Percentiles rank a stretch among this genome's conserved stretches.
These are phyloP conservation scores for Mechanitis messenoides DNA, from an alignment of 2,888 invertebrate genomes.

Conservation along the genomic window DNA sequence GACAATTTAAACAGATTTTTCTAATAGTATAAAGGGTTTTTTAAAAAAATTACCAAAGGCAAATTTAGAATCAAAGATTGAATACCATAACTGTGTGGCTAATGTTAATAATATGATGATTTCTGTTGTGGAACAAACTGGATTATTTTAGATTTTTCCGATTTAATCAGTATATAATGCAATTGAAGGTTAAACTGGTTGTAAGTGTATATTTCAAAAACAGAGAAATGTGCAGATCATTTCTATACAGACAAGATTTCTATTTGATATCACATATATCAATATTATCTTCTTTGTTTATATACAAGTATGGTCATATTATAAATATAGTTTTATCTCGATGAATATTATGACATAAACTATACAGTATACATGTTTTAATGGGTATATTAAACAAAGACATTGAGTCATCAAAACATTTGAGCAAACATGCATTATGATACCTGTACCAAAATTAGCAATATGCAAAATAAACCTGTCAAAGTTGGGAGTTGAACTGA, in stretches of 20 bases:
- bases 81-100: conserved; percentile 1
- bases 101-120: neutral
- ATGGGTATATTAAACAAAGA: neutral
- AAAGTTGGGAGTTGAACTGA: neutral
- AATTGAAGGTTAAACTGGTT: neutral
- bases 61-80: no score
- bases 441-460: neutral
- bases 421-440: neutral
- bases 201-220: no score
- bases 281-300: no score
- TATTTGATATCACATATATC: no score
- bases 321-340: neutral
- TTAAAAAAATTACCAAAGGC: no score
- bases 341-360: neutral
- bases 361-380: neutral
- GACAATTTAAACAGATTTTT: no score
- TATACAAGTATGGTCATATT: neutral
- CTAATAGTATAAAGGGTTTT: no score
- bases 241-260: no score
- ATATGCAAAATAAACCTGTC: neutral
- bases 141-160: conserved; percentile 11
- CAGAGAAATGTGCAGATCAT: no score
- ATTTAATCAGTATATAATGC: neutral
- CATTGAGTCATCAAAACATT: conserved; percentile 9
- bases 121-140: neutral